These are phyloP conservation scores for Siphamia tubifer DNA, from an alignment of 2,113 vertebrate genomes.

Conservation along the genomic window DNA sequence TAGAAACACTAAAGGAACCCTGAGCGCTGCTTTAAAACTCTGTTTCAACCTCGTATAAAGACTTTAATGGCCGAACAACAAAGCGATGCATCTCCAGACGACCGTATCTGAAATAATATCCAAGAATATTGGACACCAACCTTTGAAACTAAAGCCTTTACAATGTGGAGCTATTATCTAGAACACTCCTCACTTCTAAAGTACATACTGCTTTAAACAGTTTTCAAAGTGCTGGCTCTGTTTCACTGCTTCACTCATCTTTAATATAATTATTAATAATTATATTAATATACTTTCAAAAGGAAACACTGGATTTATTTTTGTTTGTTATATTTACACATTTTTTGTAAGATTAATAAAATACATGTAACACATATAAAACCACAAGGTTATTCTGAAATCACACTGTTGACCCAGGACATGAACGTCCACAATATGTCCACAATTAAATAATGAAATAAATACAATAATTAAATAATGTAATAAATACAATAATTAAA, in stretches of 20 bases:
- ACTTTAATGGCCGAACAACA: neutral
- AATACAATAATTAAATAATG: no score
- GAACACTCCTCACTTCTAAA: neutral
- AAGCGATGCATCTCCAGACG: neutral
- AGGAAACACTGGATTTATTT: no score
- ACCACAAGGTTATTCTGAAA: no score
- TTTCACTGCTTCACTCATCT: neutral
- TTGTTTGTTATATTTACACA: no score
- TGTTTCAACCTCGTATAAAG: constrained; percentile 6
- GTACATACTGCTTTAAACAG: neutral
- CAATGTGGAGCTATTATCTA: neutral
- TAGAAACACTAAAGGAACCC: neutral
- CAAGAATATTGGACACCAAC: neutral
- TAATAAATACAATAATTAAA: no score
- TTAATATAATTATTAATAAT: no score
- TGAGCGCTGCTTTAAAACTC: constrained; percentile 9
- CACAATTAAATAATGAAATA: no score
- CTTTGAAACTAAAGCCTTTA: neutral
- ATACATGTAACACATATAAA: no score
- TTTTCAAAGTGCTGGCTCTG: neutral
- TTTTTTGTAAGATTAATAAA: no score
- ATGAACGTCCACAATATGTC: no score
- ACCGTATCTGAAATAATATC: neutral
- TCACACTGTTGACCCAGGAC: no score
- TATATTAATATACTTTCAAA: neutral